phyloP scores from a whole-genome alignment of 2,113 vertebrate species.

The Rhinolophus sinicus region DNA sequence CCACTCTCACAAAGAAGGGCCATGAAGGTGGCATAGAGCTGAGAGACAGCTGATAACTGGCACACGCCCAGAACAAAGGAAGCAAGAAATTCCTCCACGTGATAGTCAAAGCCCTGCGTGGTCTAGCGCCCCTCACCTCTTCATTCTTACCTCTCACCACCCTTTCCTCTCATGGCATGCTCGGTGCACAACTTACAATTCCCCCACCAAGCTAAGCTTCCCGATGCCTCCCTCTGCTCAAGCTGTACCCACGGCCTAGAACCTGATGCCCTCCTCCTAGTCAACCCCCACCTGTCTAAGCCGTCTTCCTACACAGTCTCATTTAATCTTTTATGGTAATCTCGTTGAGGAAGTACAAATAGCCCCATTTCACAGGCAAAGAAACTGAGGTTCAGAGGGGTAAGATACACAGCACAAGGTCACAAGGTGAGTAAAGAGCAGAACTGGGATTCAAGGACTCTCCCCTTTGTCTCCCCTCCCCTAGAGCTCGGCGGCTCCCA shows the following conservation, averaged over 20 bases:
- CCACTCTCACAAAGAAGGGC: neutral
- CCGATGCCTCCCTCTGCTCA: accelerated
- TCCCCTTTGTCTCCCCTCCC: accelerated
- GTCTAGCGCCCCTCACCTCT: neutral
- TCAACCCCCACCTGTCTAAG: neutral
- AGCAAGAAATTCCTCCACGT: neutral
- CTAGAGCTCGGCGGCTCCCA: too few species aligned
- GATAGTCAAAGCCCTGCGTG: too few species aligned
- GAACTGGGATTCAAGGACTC: neutral
- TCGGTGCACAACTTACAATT: too few species aligned
- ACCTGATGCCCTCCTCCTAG: neutral
- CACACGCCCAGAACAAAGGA: neutral
- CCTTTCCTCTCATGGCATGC: too few species aligned
- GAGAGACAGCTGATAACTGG: neutral
- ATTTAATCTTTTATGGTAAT: neutral
- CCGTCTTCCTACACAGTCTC: neutral
- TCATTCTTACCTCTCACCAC: neutral
- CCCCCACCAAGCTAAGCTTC: neutral
- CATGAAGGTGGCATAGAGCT: neutral
- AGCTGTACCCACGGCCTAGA: neutral
- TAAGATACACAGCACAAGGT: neutral
- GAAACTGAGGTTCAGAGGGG: neutral
- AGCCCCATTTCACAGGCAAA: neutral
- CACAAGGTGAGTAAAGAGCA: neutral
- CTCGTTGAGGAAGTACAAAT: neutral